phyloP scores from a whole-genome alignment of 1,140 invertebrate species.

The Bombus picipes region DNA sequence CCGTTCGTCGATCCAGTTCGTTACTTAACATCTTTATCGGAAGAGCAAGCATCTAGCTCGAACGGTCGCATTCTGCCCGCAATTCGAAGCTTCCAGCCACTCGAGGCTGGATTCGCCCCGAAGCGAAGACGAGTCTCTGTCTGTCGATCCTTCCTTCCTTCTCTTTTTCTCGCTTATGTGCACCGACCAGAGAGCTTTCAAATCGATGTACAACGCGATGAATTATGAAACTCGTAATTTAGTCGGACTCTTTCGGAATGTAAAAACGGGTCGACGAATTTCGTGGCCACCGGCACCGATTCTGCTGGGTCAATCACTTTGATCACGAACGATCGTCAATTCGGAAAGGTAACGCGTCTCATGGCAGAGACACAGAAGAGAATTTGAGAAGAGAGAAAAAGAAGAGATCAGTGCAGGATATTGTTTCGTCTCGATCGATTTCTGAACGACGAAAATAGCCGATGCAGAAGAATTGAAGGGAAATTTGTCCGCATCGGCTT shows the following conservation, averaged over 20 bases:
- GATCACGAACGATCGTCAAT: conserved; percentile 31
- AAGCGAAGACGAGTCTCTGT: neutral
- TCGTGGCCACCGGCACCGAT: neutral
- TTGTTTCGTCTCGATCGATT: neutral
- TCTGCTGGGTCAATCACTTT: neutral
- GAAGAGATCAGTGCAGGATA: neutral
- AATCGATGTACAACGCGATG: conserved; percentile 45
- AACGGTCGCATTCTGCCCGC: neutral
- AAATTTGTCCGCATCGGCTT: neutral
- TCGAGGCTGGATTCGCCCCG: conserved; percentile 5
- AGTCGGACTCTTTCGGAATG: neutral
- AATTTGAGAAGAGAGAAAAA: too few species aligned
- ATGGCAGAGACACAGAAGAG: too few species aligned
- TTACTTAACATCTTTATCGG: conserved; percentile 31
- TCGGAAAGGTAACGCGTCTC: too few species aligned
- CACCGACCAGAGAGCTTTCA: neutral
- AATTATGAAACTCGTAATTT: conserved; percentile 56
- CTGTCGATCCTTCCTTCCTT: neutral
- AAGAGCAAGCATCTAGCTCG: neutral
- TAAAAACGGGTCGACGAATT: conserved; percentile 25
- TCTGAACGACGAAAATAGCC: too few species aligned
- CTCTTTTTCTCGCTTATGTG: neutral
- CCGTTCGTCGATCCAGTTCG: conserved; percentile 9
- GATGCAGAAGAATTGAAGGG: too few species aligned
- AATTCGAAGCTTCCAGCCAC: neutral